Conservation (phyloP, 2,113 vertebrate species). For the Nycticebus coucang region DNA sequence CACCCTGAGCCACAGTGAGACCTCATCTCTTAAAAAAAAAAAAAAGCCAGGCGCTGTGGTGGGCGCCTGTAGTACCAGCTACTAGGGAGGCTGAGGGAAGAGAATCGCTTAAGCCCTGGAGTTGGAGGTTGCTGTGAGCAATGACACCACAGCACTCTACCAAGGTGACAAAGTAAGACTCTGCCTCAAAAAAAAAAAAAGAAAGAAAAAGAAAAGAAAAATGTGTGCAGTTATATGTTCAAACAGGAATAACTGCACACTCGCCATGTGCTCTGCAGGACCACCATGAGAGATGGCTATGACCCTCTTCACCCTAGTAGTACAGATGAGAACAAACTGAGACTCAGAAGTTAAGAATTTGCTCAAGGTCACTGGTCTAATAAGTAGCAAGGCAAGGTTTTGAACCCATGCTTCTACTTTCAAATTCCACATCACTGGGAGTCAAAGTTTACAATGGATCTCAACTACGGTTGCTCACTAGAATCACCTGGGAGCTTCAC, state of each 20-base stretch:
- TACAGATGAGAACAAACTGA: neutral
- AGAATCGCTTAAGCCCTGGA: too few species aligned
- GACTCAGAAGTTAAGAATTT: neutral
- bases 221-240: neutral
- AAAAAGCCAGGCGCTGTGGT: too few species aligned
- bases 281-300: neutral
- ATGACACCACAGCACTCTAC: too few species aligned
- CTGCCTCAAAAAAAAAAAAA: too few species aligned
- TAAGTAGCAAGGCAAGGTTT: neutral
- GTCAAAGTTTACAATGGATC: neutral
- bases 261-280: neutral
- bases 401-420: neutral
- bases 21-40: too few species aligned
- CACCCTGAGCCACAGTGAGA: too few species aligned
- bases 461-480: neutral
- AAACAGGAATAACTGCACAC: neutral
- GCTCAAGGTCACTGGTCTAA: neutral
- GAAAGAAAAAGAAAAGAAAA: neutral
- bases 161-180: too few species aligned
- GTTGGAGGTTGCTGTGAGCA: too few species aligned
- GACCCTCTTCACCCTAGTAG: accelerated
- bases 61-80: too few species aligned
- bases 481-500: neutral
- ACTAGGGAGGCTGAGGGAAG: too few species aligned
- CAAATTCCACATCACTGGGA: neutral